phyloP scores from a whole-genome alignment of 1,140 invertebrate genomes.

The Brachionus calyciflorus region DNA sequence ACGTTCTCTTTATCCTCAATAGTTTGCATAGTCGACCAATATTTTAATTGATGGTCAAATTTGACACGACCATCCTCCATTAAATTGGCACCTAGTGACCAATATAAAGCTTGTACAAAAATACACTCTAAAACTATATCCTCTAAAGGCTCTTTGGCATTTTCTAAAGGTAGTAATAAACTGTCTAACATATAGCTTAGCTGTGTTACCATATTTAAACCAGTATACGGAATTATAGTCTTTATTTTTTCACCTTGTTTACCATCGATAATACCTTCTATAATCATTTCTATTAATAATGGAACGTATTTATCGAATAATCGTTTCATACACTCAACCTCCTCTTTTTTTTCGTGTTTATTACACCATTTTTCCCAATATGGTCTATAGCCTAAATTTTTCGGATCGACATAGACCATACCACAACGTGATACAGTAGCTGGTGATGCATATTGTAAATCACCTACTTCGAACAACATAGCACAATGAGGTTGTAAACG shows the following conservation, averaged over 20 bases:
- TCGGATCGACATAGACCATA: slow-evolving; percentile 70
- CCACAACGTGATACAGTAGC: slow-evolving; percentile 62
- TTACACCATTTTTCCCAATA: slow-evolving; percentile 75
- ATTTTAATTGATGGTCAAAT: slow-evolving; percentile 79
- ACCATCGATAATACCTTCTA: slow-evolving; percentile 70
- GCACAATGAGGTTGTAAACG: slow-evolving; percentile 75
- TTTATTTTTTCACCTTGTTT: slow-evolving; percentile 70
- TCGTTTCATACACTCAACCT: slow-evolving; percentile 57
- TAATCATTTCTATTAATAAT: slow-evolving; percentile 70
- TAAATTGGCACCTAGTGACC: slow-evolving; percentile 76
- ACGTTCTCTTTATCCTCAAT: slow-evolving; percentile 42
- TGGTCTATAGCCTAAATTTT: slow-evolving; percentile 78
- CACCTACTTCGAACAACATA: slow-evolving; percentile 82
- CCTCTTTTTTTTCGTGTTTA: slow-evolving; percentile 53
- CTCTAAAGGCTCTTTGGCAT: slow-evolving; percentile 60
- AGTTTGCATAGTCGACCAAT: slow-evolving; percentile 68
- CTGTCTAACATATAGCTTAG: slow-evolving; percentile 76
- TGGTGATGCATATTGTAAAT: slow-evolving; percentile 69
- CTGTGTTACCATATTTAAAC: slow-evolving; percentile 79
- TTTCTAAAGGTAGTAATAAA: slow-evolving; percentile 49
- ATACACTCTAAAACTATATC: slow-evolving; percentile 66
- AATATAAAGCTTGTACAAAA: slow-evolving; percentile 75
- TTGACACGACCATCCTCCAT: slow-evolving; percentile 67
- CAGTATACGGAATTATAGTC: slow-evolving; percentile 76
- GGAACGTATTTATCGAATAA: slow-evolving; percentile 74